Percentiles rank a stretch among this genome's conserved stretches.
phyloP scores from a whole-genome alignment of 1,140 invertebrate species.

The Platyscapa corneri region DNA sequence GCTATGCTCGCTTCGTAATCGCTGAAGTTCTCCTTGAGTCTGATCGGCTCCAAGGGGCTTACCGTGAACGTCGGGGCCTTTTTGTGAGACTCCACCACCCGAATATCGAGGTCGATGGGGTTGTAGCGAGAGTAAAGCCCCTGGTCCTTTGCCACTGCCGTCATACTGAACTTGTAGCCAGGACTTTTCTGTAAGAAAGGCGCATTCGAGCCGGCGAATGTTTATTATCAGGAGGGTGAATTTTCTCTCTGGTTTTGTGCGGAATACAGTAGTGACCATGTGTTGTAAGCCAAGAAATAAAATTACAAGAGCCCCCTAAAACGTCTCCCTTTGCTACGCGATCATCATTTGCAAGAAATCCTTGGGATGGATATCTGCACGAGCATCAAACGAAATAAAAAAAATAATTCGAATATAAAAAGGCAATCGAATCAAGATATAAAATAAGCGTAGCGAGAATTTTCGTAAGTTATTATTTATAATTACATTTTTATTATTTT shows the following conservation, averaged over 20 bases:
- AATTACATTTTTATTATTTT: no score
- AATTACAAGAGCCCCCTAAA: neutral
- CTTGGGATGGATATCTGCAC: no score
- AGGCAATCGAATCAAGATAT: no score
- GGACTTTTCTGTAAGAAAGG: constrained; percentile 75
- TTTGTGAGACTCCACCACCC: constrained; percentile 90
- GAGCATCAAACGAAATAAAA: no score
- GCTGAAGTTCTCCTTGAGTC: constrained; percentile 82
- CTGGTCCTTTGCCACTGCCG: constrained; percentile 84
- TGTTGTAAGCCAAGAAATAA: neutral
- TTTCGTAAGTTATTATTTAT: no score
- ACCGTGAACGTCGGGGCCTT: constrained; percentile 85
- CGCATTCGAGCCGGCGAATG: neutral
- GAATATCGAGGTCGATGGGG: constrained; percentile 84
- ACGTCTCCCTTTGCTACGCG: no score
- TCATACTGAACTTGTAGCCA: constrained; percentile 82
- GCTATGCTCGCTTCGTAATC: constrained; percentile 82
- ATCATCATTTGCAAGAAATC: no score
- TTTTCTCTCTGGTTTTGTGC: neutral
- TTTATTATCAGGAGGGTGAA: neutral
- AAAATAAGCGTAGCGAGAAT: no score
- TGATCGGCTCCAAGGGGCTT: constrained; percentile 76
- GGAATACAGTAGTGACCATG: no score
- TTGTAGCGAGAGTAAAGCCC: constrained; percentile 79
- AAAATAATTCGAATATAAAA: no score